These are phyloP conservation scores for Chionoecetes opilio DNA, from an alignment of 1,140 invertebrate species.

Conservation along the genomic window DNA sequence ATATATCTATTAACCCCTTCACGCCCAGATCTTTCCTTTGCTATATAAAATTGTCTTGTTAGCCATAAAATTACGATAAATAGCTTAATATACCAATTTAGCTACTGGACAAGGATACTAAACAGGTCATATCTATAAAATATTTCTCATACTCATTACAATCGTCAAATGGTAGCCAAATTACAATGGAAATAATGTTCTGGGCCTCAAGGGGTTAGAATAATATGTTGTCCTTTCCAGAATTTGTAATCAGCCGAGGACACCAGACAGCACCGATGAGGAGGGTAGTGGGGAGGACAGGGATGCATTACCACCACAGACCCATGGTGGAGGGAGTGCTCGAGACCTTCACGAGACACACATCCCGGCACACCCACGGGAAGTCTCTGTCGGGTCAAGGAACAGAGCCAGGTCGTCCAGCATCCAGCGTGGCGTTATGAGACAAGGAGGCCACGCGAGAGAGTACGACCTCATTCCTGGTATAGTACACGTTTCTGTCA, in stretches of 20 bases:
- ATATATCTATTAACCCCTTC: no score
- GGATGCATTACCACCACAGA: background rate
- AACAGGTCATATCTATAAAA: no score
- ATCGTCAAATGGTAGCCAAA: no score
- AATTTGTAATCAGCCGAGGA: conserved; percentile 33
- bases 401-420: background rate
- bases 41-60: no score
- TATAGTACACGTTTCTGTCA: background rate
- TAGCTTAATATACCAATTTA: no score
- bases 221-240: background rate
- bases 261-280: conserved; percentile 22
- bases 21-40: no score
- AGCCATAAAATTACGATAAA: no score
- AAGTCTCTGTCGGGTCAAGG: background rate
- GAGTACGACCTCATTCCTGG: conserved; percentile 71
- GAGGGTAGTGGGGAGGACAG: background rate
- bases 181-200: background rate
- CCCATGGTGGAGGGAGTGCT: background rate
- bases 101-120: no score
- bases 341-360: background rate
- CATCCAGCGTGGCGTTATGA: conserved; percentile 57
- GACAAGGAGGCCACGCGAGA: conserved; percentile 8
- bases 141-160: no score
- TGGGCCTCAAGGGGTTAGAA: no score
- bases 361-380: background rate